phyloP scores from a whole-genome alignment of 1,140 invertebrate species.

The Proales similis region DNA sequence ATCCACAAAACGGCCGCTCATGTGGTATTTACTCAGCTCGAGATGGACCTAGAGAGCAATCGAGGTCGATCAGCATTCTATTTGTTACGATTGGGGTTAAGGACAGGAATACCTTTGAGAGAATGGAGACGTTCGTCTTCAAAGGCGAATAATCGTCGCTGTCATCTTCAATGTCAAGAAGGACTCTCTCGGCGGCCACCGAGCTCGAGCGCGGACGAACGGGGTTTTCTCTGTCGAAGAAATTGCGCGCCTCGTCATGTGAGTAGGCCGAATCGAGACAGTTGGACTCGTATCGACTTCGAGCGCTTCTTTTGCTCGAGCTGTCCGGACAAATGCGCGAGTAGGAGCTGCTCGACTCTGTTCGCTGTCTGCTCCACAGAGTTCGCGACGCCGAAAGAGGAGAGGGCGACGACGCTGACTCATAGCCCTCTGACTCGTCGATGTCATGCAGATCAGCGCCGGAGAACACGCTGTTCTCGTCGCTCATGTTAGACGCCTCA shows the following conservation, averaged over 20 bases:
- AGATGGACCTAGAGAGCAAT: slow-evolving; percentile 55
- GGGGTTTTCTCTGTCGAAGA: slow-evolving; percentile 7
- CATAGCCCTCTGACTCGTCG: slow-evolving; percentile 39
- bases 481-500: slow-evolving; percentile 26
- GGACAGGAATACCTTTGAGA: not conserved
- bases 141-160: not conserved
- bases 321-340: not conserved
- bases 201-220: slow-evolving; percentile 15
- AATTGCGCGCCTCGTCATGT: slow-evolving; percentile 13
- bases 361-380: too few relatives aligned
- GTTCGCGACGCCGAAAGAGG: slow-evolving; percentile 10
- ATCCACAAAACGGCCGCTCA: slow-evolving; percentile 55
- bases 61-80: not conserved
- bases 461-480: slow-evolving; percentile 8
- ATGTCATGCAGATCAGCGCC: slow-evolving; percentile 23
- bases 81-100: not conserved
- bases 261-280: slow-evolving; percentile 34
- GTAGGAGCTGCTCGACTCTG: too few relatives aligned
- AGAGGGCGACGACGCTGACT: slow-evolving; percentile 29
- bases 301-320: slow-evolving; percentile 7
- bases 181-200: not conserved
- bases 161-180: not conserved
- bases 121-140: not conserved
- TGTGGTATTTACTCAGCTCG: slow-evolving; percentile 59
- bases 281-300: slow-evolving; percentile 2